Conservation (phyloP, 2,797 vertebrate genomes). For the Saxicola maurus region DNA sequence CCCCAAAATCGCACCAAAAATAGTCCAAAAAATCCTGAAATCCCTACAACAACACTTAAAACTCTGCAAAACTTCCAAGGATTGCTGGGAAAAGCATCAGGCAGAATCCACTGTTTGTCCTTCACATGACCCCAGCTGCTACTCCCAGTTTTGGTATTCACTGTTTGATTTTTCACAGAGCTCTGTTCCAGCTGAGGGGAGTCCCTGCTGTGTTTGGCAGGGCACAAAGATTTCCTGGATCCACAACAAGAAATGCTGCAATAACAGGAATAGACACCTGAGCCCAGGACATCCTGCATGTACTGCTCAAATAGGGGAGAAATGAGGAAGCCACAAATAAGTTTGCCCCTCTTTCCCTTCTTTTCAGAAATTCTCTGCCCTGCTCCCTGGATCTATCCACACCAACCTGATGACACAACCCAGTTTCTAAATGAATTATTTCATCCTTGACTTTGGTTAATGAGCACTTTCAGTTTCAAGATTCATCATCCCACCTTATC, state of each 20-base stretch:
- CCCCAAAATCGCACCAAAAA: no score
- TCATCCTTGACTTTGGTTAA: background rate
- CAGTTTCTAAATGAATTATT: background rate
- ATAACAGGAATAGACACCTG: background rate
- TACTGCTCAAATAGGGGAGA: rapidly evolving
- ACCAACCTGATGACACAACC: background rate
- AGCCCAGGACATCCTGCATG: background rate
- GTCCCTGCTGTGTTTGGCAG: background rate
- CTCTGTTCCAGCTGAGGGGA: background rate
- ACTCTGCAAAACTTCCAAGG: no score
- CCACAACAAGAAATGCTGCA: background rate
- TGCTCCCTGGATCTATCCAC: background rate
- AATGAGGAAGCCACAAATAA: background rate
- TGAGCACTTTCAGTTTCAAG: background rate
- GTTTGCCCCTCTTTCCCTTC: background rate
- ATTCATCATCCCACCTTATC: background rate
- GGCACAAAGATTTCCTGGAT: background rate
- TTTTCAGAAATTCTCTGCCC: background rate
- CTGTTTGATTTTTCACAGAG: rapidly evolving
- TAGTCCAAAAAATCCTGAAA: no score
- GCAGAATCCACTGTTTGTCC: background rate
- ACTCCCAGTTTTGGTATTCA: background rate
- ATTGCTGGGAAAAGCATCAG: no score
- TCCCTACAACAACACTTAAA: no score
- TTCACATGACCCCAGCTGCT: background rate